Base-by-base conservation (phyloP, 2,797 vertebrate genomes). In the Gadopsis marmoratus region DNA sequence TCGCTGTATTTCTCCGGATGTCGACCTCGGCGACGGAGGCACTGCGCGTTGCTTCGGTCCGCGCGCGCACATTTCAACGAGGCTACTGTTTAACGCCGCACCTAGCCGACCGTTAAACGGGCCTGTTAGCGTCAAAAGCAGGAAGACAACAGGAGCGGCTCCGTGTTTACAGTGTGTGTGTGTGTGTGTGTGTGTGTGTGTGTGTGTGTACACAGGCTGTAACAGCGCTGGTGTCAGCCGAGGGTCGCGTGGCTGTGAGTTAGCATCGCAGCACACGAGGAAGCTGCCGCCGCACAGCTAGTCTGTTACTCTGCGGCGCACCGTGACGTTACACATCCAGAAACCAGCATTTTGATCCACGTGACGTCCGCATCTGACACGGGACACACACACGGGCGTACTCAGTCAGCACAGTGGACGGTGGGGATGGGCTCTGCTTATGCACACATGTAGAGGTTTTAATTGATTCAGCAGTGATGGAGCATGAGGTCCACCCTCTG, bases 401-500 rank as follows among this genome's bases (percentile, higher is more conserved):
- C 43, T 39, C 23, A 65, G 21, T 26, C 12, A 62, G 4, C 29
- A 9, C 6, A 14, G 10, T n/a, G 43, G 73, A 23, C 69, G 37
- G 53, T n/a, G 41, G 37, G 39, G 45, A 56, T 6, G 16, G n/a
- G 17, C 33, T 43, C 7, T 9, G 43, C 26, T 80, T 80, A 37
- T 39, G 61, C 51, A 66, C 69, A 74, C 33, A 73, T 59, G 4
- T 5, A 50, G 31, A 71, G 29, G 11, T 64, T 65, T 78, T 43
- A 43, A 76, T 63, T 62, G 54, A 73, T 71, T 77, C 73, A 26
- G 55, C n/a, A 17, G 51, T 61, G 59, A 70, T 65, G 53, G 9
- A 31, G 13, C 54, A 59, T 41, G 0, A 48, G 37, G 35, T 82
- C 9, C 35, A 47, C 6, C 14, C 23, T 68, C 35, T 26, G 53